Base-by-base conservation (phyloP, 2,888 invertebrate species). In the Dione vanillae region DNA sequence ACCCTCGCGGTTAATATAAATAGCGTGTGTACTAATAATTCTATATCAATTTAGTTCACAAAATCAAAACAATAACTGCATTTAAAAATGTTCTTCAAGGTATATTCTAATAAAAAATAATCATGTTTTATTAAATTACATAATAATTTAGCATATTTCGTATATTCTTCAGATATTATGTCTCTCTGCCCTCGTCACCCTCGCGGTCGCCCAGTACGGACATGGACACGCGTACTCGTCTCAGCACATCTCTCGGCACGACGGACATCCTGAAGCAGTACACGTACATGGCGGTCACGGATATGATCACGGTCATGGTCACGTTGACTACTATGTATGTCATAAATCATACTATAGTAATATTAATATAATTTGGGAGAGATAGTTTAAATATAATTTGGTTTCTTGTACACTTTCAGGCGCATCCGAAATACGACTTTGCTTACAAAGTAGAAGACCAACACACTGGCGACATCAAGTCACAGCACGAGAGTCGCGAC, bases 401-500 rank as follows among this genome's bases (percentile, higher is more conserved):
- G 0, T 10, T 7, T 0, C 19, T 19, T 5, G 2, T 14, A 19
- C 19, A 20, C 41, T 59, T 56, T 5, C 41, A 79, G 82, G 77
- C 78, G 1, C 78, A 78, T 62, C 81, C 81, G 14, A 80, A 83
- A 56, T 83, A 81, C 51, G 78, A 77, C 49, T 83, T 79, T 61
- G 80, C 77, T 14, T 83, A 82, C 75, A 78, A 80, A 70, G 81
- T 83, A 66, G 78, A 77, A 59, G 83, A 83, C 64, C 80, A 78
- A 16, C 82, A 83, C 76, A 83, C 82, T 0, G 80, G 80, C 12
- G 82, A 82, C 74, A 76, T 77, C 69, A 92, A 82, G 94, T 94
- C 83, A 58, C 92, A 88, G 80, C 89, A 90, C 76, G 93, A 94
- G 78, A 76, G 76, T 62, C 84, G 88, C 62, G 91, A 92, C 68